Percentiles rank a stretch among this genome's conserved stretches.
These are phyloP conservation scores for Tarsius wallacei DNA, from an alignment of 2,797 vertebrate genomes.

Conservation along the genomic window DNA sequence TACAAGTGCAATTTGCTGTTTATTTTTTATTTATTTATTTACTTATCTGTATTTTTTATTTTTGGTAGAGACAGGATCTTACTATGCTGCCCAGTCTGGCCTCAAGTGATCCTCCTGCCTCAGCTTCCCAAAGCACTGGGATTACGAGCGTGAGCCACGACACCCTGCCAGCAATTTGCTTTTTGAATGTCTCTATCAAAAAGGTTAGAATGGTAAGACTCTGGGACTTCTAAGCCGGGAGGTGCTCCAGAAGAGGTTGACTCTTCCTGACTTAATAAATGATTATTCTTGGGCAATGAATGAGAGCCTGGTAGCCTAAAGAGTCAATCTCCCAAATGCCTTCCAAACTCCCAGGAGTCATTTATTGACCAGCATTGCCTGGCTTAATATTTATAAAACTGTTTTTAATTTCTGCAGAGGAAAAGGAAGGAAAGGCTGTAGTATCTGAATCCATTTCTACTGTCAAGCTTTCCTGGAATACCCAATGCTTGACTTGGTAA, in stretches of 20 bases:
- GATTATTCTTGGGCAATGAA: not conserved
- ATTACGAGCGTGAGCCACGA: too few relatives aligned
- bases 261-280: not conserved
- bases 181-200: not conserved
- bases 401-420: slow-evolving; percentile 39
- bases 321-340: slow-evolving; percentile 54
- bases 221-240: not conserved
- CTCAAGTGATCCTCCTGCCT: too few relatives aligned
- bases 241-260: not conserved
- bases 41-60: too few relatives aligned
- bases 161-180: not conserved
- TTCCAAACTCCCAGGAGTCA: slow-evolving; percentile 1
- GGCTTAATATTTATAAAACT: slow-evolving; percentile 62
- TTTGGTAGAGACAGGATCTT: too few relatives aligned
- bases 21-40: too few relatives aligned
- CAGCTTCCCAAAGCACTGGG: too few relatives aligned
- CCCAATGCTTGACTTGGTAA: slow-evolving; percentile 19
- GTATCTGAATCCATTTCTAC: not conserved
- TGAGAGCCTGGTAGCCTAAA: slow-evolving; percentile 6
- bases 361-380: slow-evolving; percentile 44
- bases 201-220: not conserved
- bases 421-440: not conserved
- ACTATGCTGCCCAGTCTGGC: too few relatives aligned
- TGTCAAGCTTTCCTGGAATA: slow-evolving; percentile 8
- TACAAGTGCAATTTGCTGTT: not conserved